Evolutionary conservation across 2,888 invertebrate species (phyloP).

Genomic region (Zeuzera pyrina): DNA sequence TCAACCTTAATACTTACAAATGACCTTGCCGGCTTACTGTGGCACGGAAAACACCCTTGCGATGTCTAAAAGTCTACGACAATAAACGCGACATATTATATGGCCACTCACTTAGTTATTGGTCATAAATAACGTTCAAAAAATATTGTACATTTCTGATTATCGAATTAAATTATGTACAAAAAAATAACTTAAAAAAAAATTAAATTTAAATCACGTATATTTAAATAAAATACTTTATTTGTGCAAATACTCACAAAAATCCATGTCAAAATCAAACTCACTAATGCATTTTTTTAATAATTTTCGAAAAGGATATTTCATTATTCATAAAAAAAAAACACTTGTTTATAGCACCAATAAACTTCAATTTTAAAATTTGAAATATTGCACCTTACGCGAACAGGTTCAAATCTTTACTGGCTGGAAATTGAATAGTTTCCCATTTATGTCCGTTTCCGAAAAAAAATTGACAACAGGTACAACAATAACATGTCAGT

Average conservation of each 20-base stretch:
- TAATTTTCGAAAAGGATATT: slow-evolving; percentile 49
- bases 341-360: slow-evolving; percentile 6
- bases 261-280: slow-evolving; percentile 36
- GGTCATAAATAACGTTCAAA: slow-evolving; percentile 16
- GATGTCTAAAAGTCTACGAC: slow-evolving; percentile 23
- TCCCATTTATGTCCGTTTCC: slow-evolving; percentile 56
- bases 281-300: slow-evolving; percentile 32
- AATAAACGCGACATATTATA: slow-evolving; percentile 37
- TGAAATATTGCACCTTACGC: slow-evolving; percentile 52
- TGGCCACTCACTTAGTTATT: slow-evolving; percentile 22
- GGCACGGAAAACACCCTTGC: slow-evolving; percentile 12
- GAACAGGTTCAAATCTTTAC: slow-evolving; percentile 54
- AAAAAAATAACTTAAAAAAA: not conserved
- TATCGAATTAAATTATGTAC: no score
- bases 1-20: slow-evolving; percentile 44
- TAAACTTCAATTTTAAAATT: slow-evolving; percentile 4
- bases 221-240: not conserved
- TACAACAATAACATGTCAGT: slow-evolving; percentile 33
- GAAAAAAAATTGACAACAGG: slow-evolving; percentile 48
- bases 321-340: slow-evolving; percentile 35
- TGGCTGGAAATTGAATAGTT: slow-evolving; percentile 41
- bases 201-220: not conserved
- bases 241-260: slow-evolving; percentile 34
- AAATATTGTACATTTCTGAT: slow-evolving; percentile 21
- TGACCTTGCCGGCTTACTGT: slow-evolving; percentile 33